Conservation (phyloP, 2,888 invertebrate genomes). For the Cryptus armator region DNA sequence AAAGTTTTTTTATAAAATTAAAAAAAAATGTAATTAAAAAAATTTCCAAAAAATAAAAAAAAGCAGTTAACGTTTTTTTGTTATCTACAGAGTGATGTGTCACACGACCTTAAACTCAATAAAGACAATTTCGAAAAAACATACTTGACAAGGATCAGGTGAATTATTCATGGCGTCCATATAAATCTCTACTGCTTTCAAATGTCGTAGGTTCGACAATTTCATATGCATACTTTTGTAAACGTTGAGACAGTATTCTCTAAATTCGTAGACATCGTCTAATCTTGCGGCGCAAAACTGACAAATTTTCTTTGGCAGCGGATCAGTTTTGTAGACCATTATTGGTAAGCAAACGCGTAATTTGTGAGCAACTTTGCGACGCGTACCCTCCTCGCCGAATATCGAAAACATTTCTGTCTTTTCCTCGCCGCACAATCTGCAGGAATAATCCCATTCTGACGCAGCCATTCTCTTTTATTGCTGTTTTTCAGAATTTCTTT, state of each 20-base stretch:
- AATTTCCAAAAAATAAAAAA: background rate
- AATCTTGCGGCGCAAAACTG: conserved; percentile 81
- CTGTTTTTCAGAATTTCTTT: background rate
- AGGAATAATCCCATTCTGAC: conserved; percentile 76
- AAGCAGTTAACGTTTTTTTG: background rate
- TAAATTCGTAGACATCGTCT: conserved; percentile 80
- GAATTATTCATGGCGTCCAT: conserved; percentile 81
- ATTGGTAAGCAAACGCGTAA: conserved; percentile 80
- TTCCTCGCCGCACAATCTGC: conserved; percentile 79
- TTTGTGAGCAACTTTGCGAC: conserved; percentile 79
- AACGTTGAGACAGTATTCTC: conserved; percentile 78
- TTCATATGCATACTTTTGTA: conserved; percentile 79
- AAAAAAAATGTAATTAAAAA: too few relatives aligned
- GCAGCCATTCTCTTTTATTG: conserved; percentile 52
- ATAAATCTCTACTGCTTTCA: conserved; percentile 78
- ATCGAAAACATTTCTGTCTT: conserved; percentile 80
- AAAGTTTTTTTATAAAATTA: background rate
- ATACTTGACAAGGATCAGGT: conserved; percentile 81
- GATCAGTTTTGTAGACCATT: conserved; percentile 81
- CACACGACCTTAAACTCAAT: background rate
- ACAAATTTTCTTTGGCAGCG: conserved; percentile 81
- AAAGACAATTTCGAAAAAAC: background rate
- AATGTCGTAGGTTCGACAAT: conserved; percentile 71
- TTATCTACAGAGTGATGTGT: background rate
- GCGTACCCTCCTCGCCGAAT: conserved; percentile 79